A percentile compares a stretch with the other conserved stretches of the same genome.
Evolutionary conservation across 2,888 invertebrate genomes (phyloP).

Genomic region (Drosophila parthenogenetica): DNA sequence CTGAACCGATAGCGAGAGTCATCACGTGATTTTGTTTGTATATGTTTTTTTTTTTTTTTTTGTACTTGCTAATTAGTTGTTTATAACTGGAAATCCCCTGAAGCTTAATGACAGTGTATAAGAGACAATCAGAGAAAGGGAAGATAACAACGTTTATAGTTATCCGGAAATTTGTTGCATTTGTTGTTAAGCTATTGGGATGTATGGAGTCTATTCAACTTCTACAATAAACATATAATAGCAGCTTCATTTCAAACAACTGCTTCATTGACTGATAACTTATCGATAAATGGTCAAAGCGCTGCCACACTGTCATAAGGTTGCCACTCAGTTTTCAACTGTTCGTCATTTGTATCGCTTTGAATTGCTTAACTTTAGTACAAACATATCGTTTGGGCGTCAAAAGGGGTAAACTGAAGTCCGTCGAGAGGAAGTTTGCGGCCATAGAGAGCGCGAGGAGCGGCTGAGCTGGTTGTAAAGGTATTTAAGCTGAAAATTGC

Average conservation of each 20-base stretch:
- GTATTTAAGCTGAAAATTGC: constrained; percentile 82
- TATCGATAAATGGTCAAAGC: too few relatives aligned
- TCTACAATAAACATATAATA: too few relatives aligned
- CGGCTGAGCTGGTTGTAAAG: constrained; percentile 36
- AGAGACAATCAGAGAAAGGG: neutral
- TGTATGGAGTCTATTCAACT: too few relatives aligned
- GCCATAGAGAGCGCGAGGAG: constrained; percentile 26
- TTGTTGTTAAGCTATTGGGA: neutral
- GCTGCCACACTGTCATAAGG: too few relatives aligned
- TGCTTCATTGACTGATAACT: too few relatives aligned
- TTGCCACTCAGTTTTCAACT: too few relatives aligned
- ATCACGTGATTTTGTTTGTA: constrained; percentile 62
- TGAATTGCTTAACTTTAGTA: neutral
- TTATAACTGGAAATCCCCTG: constrained; percentile 60
- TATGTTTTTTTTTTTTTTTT: constrained; percentile 18
- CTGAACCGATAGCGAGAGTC: constrained; percentile 65
- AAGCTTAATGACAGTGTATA: neutral
- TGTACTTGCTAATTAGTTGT: constrained; percentile 51
- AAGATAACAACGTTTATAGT: neutral
- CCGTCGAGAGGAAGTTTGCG: constrained; percentile 20
- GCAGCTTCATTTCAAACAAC: too few relatives aligned
- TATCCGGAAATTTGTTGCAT: neutral
- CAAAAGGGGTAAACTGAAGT: constrained; percentile 30
- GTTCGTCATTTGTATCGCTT: neutral
- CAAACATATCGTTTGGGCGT: neutral